phyloP scores from a whole-genome alignment of 2,888 invertebrate species.

The Harpalus rufipes region DNA sequence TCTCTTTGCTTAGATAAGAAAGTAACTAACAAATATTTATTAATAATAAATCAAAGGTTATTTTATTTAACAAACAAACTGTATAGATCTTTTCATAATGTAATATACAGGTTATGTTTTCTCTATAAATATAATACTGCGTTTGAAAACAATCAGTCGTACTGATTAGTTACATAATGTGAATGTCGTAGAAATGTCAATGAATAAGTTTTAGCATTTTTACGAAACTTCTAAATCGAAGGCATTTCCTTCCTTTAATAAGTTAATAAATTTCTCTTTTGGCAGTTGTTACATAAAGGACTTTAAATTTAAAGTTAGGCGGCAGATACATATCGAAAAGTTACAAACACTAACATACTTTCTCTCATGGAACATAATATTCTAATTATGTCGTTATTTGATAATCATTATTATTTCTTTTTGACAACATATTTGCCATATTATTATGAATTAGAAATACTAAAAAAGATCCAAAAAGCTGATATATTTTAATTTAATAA shows the following conservation, averaged over 20 bases:
- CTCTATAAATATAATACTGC: no score
- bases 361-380: constrained; percentile 26
- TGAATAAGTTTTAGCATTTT: neutral
- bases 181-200: constrained; percentile 19
- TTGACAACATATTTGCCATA: constrained; percentile 6
- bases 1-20: no score
- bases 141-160: constrained; percentile 9
- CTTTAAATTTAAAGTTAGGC: constrained; percentile 32
- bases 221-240: constrained; percentile 1
- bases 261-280: constrained; percentile 55
- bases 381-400: constrained; percentile 52
- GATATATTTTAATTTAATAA: no score
- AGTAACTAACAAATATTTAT: no score
- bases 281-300: constrained; percentile 46
- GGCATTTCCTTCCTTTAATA: constrained; percentile 47
- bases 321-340: constrained; percentile 48
- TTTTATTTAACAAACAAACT: no score
- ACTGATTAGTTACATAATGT: constrained; percentile 13
- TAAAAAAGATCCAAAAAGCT: no score
- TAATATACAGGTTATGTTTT: no score
- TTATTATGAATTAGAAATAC: no score
- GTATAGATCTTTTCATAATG: no score
- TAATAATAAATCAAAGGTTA: no score
- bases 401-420: constrained; percentile 25
- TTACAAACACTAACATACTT: constrained; percentile 22